Percentiles rank a stretch among this genome's conserved stretches.
These are phyloP conservation scores for Lasiurus cinereus DNA, from an alignment of 2,113 vertebrate species.

Conservation along the genomic window DNA sequence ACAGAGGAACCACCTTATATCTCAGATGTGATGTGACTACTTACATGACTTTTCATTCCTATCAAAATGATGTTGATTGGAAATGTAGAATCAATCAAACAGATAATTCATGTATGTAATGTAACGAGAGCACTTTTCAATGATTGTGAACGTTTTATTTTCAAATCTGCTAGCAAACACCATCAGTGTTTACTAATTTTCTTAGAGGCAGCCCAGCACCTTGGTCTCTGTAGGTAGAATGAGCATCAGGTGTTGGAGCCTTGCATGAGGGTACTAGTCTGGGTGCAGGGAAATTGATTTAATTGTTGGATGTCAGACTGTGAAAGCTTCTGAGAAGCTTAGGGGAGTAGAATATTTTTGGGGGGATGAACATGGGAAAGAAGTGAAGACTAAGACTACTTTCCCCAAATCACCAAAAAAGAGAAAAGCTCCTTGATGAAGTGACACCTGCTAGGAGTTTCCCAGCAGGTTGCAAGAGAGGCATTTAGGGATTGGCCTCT, in stretches of 20 bases:
- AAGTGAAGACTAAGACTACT: constrained; percentile 10
- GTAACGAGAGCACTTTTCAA: constrained; percentile 89
- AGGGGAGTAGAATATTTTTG: constrained; percentile 21
- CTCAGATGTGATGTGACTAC: constrained; percentile 74
- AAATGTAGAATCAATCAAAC: constrained; percentile 83
- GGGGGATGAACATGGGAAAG: neutral
- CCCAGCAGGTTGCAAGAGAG: neutral
- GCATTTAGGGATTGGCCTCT: neutral
- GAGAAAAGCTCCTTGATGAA: constrained; percentile 14
- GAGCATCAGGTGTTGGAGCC: constrained; percentile 62
- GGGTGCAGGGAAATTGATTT: constrained; percentile 7
- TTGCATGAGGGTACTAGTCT: constrained; percentile 45
- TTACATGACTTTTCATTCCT: constrained; percentile 84
- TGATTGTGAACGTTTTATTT: constrained; percentile 84
- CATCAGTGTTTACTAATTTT: constrained; percentile 61
- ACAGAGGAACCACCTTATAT: constrained; percentile 80
- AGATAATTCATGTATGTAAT: constrained; percentile 87
- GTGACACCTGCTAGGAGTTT: constrained; percentile 23
- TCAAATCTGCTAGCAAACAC: constrained; percentile 73
- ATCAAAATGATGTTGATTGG: constrained; percentile 83
- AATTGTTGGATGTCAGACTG: constrained; percentile 43
- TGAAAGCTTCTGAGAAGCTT: constrained; percentile 43
- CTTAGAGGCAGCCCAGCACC: constrained; percentile 84
- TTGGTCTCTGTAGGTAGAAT: constrained; percentile 80
- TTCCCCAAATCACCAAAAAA: neutral